Conservation (phyloP, 2,113 vertebrate genomes). For the Enhydra lutris region DNA sequence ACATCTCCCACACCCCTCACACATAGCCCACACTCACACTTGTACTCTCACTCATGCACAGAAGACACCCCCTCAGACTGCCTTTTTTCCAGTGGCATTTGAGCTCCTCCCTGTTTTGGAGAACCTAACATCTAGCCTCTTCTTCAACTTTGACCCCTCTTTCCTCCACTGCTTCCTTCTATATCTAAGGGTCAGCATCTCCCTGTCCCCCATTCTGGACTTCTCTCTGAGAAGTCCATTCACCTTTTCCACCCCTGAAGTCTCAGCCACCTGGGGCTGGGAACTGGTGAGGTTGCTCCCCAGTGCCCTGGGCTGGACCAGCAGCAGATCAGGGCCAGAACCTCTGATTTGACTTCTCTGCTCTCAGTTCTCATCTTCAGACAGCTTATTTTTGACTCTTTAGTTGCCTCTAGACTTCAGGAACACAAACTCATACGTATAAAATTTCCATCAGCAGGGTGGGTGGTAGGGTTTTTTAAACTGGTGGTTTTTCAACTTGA, state of each 20-base stretch:
- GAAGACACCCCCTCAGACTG: too few relatives aligned
- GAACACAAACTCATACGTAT: not conserved
- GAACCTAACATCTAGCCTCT: not conserved
- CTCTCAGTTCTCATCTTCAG: not conserved
- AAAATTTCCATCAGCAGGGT: not conserved
- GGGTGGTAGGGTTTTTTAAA: not conserved
- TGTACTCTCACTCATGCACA: not conserved
- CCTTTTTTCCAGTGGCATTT: not conserved
- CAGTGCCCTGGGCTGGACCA: not conserved
- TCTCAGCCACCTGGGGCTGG: not conserved
- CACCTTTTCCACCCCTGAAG: not conserved
- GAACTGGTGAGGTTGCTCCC: not conserved
- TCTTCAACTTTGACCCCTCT: not conserved
- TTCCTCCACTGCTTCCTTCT: not conserved
- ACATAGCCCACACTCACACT: too few relatives aligned
- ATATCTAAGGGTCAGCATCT: not conserved
- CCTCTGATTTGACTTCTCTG: not conserved
- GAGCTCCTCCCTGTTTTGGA: not conserved
- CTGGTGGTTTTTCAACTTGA: not conserved
- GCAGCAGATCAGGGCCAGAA: not conserved
- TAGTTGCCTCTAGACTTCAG: not conserved
- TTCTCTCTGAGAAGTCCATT: not conserved
- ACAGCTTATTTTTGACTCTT: not conserved
- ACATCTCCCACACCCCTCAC: too few relatives aligned
- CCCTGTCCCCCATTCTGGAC: not conserved